Evolutionary conservation across 2,113 vertebrate genomes (phyloP), one percentile per base, ranked within the genome.

Genomic region (Colossoma macropomum): DNA sequence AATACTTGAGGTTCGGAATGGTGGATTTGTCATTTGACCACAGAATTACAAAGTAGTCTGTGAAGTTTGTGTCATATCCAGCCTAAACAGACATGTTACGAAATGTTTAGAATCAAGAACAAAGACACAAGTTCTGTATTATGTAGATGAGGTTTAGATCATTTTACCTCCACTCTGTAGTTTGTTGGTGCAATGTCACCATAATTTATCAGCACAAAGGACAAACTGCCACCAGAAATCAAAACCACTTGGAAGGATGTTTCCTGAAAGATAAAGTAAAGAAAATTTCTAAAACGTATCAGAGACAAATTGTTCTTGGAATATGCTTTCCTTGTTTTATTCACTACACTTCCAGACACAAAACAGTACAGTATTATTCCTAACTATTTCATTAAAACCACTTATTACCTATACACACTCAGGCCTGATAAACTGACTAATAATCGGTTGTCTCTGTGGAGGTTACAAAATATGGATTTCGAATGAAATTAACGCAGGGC

Each of bases 191-290:
- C 60, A 12, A 88, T 78, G 34, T 66, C 56, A 12, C 50, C 87
- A 21, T 90, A 90, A 77, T 89, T 87, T 11, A 89, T 74, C 17
- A 87, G 79, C 25, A 86, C 38, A 62, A 88, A 90, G 0, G 89
- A 89, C 4, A 70, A 16, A 17, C 0, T 66, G 7, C 69, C 79
- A 23, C 81, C 54, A 17, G 87, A 84, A 45, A 84, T 81, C 19
- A 91, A 74, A 60, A 89, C 86, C 0, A 71, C 85, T 72, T 91
- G 90, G 69, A 91, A 87, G 0, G 84, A 82, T 72, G 82, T 83
- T 50, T 68, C 73, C 90, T 91, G n/a, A 6, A 80, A 71, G 11
- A 30, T 21, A 59, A 66, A 79, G 2, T 0, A n/a, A 32, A 68
- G 6, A 73, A 17, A 52, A 19, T 27, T 3, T 27, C 28, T 52